Conservation (phyloP, 2,888 invertebrate species). For the Hyposoter didymator region DNA sequence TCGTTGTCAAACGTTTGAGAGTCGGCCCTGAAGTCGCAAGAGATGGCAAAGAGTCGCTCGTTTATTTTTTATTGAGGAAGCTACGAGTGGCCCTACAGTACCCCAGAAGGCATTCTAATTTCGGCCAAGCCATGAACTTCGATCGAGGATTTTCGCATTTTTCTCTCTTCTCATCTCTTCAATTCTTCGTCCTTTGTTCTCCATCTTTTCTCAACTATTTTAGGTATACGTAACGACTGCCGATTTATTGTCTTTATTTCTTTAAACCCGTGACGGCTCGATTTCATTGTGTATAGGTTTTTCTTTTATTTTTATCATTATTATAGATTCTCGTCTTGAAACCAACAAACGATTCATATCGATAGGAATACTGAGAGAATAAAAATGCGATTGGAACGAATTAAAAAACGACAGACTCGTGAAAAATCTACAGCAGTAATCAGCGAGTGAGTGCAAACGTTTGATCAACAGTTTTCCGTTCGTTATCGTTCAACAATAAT, state of each 20-base stretch:
- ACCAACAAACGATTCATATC: constrained; percentile 39
- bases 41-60: constrained; percentile 35
- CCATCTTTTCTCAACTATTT: constrained; percentile 17
- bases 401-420: neutral
- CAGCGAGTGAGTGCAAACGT: neutral
- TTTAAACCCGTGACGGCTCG: constrained; percentile 61
- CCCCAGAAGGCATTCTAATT: constrained; percentile 28
- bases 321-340: constrained; percentile 30
- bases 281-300: constrained; percentile 57
- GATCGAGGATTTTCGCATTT: neutral
- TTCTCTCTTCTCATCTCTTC: neutral
- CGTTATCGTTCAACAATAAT: neutral
- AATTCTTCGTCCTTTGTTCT: neutral
- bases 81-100: constrained; percentile 32
- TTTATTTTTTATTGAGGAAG: constrained; percentile 28
- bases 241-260: constrained; percentile 62
- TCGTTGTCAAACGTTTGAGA: constrained; percentile 55
- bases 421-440: neutral
- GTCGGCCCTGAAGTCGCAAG: constrained; percentile 5
- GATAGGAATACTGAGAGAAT: constrained; percentile 59
- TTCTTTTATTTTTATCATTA: neutral
- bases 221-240: constrained; percentile 54
- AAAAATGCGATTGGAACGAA: constrained; percentile 61
- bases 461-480: neutral
- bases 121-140: constrained; percentile 38